Evolutionary conservation across 2,888 invertebrate genomes (phyloP), one percentile per base, ranked within the genome.

Genomic region (Apotomis capreana): DNA sequence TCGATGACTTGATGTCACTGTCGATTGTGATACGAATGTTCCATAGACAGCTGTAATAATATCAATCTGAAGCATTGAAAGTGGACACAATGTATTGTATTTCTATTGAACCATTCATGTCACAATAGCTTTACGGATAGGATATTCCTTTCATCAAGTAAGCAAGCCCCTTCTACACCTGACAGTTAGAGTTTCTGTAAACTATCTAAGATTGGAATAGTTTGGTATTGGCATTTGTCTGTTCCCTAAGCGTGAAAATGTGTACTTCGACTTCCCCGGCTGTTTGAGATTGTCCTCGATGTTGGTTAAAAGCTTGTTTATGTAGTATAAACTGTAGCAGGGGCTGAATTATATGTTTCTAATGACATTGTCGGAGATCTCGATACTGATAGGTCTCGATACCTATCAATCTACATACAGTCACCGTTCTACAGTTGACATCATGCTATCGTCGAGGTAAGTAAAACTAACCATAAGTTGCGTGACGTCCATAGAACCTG

Each of bases 181-280:
- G 60, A 44, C 26, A 40, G 61, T n/a, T 54, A 6, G 13, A 54
- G 52, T 15, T 68, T 55, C 54, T 46, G 15, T 68, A 68, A 59
- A 68, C 68, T 60, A 61, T 54, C 54, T 13, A 5, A 44, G 61
- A 69, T 69, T 54, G 54, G 61, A 61, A 69, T 69, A 69, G 68
- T 69, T 69, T 61, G 26, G 10, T 54, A 26, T n/a, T 55, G 61
- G 61, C 54, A 61, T 68, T 68, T 61, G 61, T 59, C 52, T 36
- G 61, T 36, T 61, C 12, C 36, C 5, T 12, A 5, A 36, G 61
- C 46, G 54, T 54, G 68, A 55, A 65, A 37, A 46, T 60, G n/a
- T 51, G 40, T 52, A 8, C 52, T 44, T 40, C 26, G 26, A 26
- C 26, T 26, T 26, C 26, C 26, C 26, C 10, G 68, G 26, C 12